Percentiles rank a stretch among this genome's conserved stretches.
Conservation (phyloP, 2,888 invertebrate genomes). For the Volucella inflata region DNA sequence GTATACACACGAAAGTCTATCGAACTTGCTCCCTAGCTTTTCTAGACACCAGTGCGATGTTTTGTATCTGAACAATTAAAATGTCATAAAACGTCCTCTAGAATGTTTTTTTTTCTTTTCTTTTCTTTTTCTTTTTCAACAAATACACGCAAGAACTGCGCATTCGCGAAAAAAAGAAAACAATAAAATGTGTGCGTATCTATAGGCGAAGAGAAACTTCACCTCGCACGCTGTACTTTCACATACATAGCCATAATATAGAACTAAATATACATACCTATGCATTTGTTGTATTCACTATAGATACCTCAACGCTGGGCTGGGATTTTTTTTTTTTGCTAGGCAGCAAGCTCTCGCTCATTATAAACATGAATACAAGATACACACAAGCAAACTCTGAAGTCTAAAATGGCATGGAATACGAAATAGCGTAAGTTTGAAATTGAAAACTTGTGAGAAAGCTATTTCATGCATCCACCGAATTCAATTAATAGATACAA, state of each 20-base stretch:
- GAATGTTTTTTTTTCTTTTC: conserved; percentile 5
- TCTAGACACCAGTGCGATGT: neutral
- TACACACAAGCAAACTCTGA: too few relatives aligned
- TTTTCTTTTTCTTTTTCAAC: conserved; percentile 3
- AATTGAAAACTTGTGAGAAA: neutral
- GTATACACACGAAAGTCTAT: too few relatives aligned
- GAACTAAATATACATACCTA: neutral
- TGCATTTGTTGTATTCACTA: too few relatives aligned
- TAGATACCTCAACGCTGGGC: neutral
- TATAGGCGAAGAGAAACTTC: conserved; percentile 19
- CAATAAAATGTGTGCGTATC: conserved; percentile 1
- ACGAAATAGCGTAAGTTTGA: neutral
- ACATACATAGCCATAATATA: neutral
- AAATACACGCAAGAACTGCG: conserved; percentile 41
- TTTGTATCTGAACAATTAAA: neutral
- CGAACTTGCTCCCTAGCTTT: too few relatives aligned
- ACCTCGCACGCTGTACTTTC: neutral
- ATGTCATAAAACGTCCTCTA: conserved; percentile 28
- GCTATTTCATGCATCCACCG: conserved; percentile 9
- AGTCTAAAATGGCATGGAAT: neutral
- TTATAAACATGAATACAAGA: conserved; percentile 2
- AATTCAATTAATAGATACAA: conserved; percentile 6
- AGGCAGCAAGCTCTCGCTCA: conserved; percentile 11
- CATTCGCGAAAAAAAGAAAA: conserved; percentile 46
- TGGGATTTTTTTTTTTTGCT: conserved; percentile 11